Evolutionary conservation across 1,140 invertebrate species (phyloP).

Genomic region (Eufriesea mexicana): DNA sequence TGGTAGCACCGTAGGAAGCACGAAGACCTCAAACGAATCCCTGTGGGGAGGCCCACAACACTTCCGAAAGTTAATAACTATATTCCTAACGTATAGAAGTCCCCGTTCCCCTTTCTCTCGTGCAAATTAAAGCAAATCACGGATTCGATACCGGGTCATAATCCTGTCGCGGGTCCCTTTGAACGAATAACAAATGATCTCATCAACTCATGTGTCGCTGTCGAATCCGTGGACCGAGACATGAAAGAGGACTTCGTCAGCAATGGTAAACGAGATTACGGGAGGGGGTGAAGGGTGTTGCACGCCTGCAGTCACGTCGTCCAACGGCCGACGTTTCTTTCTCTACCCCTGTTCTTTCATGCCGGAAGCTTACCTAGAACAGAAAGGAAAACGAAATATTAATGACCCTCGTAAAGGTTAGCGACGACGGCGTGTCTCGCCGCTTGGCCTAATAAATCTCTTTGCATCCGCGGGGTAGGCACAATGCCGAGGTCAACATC

Average conservation of each 20-base stretch:
- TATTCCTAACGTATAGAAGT: too few relatives aligned
- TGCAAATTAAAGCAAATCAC: background rate
- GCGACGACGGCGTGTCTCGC: constrained; percentile 34
- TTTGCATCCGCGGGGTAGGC: background rate
- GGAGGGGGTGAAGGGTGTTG: background rate
- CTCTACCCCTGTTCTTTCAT: background rate
- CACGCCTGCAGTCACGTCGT: constrained; percentile 9
- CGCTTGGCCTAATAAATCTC: constrained; percentile 62
- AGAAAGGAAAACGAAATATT: constrained; percentile 62
- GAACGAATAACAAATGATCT: constrained; percentile 11
- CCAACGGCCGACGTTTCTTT: background rate
- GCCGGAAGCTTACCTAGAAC: constrained; percentile 63
- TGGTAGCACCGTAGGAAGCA: too few relatives aligned
- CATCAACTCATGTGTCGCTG: background rate
- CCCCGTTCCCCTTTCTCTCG: background rate
- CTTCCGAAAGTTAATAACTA: too few relatives aligned
- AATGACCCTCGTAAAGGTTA: constrained; percentile 56
- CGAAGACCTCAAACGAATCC: too few relatives aligned
- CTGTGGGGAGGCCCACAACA: too few relatives aligned
- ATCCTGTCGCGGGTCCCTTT: background rate
- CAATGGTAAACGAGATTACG: background rate
- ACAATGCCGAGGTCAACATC: constrained; percentile 58
- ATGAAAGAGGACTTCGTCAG: background rate
- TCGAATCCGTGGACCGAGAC: background rate
- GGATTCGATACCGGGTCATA: too few relatives aligned